Percentiles rank a stretch among this genome's conserved stretches.
These are phyloP conservation scores for Melipona quadrifasciata DNA, from an alignment of 1,140 invertebrate species.

Conservation along the genomic window DNA sequence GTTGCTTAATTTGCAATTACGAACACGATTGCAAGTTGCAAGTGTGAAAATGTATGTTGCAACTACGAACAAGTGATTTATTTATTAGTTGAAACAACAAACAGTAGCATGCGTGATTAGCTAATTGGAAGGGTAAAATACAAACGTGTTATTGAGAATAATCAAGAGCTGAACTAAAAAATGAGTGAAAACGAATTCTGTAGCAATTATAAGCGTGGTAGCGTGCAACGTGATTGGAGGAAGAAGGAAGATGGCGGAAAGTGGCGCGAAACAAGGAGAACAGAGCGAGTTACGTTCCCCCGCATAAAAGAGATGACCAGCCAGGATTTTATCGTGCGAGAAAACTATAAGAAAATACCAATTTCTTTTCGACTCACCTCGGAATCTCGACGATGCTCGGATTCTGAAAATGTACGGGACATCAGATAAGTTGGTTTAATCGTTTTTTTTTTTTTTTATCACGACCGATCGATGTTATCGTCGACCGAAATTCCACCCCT, in stretches of 20 bases:
- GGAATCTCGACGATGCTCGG: conserved; percentile 66
- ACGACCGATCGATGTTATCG: conserved; percentile 19
- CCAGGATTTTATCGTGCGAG: conserved; percentile 34
- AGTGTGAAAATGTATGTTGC: too few species aligned
- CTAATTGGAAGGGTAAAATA: too few species aligned
- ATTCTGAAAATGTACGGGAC: conserved; percentile 67
- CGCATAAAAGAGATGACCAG: conserved; percentile 16
- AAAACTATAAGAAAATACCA: conserved; percentile 4
- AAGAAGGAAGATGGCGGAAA: not conserved
- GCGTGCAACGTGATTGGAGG: not conserved
- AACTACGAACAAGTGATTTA: too few species aligned
- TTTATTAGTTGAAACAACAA: too few species aligned
- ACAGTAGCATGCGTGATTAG: too few species aligned
- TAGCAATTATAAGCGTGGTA: not conserved
- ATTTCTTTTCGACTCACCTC: conserved; percentile 72
- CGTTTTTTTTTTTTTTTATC: not conserved
- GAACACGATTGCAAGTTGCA: too few species aligned
- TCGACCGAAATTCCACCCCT: not conserved
- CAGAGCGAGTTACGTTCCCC: conserved; percentile 30
- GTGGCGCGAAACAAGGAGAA: not conserved
- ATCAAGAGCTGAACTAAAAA: not conserved
- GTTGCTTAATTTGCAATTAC: too few species aligned
- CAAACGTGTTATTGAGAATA: too few species aligned
- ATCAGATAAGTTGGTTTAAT: conserved; percentile 53
- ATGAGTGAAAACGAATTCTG: not conserved